Evolutionary conservation across 2,113 vertebrate genomes (phyloP).

Genomic region (Pelvicachromis taeniatus): DNA sequence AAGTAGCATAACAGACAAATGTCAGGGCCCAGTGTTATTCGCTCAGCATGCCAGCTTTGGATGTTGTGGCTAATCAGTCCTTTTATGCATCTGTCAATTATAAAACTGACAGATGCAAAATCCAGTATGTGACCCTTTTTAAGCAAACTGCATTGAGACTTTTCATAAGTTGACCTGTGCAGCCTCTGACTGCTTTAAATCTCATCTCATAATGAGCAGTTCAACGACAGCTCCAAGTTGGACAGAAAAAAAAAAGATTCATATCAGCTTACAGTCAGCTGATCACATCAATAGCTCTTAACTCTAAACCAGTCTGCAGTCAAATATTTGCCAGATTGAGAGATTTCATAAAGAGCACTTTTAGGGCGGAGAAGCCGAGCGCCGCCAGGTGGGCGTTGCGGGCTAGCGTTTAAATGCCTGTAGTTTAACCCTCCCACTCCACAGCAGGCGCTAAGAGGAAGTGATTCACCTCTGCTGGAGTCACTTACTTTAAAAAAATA

Average conservation of each 20-base stretch:
- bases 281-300: not conserved
- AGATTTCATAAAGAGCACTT: not conserved
- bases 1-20: not conserved
- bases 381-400: conserved; percentile 14
- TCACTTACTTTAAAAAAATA: not conserved
- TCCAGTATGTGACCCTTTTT: not conserved
- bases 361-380: not conserved
- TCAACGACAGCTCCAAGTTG: not conserved
- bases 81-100: not conserved
- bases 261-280: not conserved
- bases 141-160: not conserved
- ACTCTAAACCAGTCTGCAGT: not conserved
- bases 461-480: not conserved
- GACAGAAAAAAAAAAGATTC: not conserved
- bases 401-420: not conserved
- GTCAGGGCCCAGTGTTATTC: not conserved
- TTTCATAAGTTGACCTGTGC: not conserved
- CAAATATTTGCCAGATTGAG: not conserved
- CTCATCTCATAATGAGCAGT: rapidly evolving
- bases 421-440: not conserved
- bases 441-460: not conserved
- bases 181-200: not conserved
- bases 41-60: not conserved
- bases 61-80: not conserved
- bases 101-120: not conserved